Percentiles rank a stretch among this genome's conserved stretches.
phyloP scores from a whole-genome alignment of 2,797 vertebrate genomes.

The Diglossa cyanea region DNA sequence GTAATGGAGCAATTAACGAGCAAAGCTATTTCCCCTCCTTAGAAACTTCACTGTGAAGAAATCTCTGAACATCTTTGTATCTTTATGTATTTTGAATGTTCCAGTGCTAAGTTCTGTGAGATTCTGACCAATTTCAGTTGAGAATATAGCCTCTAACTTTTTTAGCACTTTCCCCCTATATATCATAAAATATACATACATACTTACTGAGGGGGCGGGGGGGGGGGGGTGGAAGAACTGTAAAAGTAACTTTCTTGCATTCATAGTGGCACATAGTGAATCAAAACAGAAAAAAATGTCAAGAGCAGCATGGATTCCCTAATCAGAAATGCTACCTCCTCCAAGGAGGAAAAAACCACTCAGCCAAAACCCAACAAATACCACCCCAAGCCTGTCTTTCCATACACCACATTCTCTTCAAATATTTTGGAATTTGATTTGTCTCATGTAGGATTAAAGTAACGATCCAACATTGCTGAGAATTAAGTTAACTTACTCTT shows the following conservation, averaged over 20 bases:
- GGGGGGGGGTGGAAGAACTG: rapidly evolving
- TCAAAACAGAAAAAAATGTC: background rate
- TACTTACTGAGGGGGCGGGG: rapidly evolving
- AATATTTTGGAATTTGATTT: background rate
- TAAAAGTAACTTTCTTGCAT: background rate
- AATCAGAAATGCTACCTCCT: background rate
- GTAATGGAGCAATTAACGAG: background rate
- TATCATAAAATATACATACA: background rate
- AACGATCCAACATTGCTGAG: background rate
- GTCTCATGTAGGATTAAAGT: background rate
- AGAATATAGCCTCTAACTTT: background rate
- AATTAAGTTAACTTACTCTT: background rate
- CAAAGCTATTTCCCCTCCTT: background rate
- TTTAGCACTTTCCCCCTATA: background rate
- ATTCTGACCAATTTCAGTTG: background rate
- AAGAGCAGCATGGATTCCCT: background rate
- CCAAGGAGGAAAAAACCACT: rapidly evolving
- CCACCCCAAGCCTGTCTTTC: background rate
- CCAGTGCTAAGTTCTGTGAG: background rate
- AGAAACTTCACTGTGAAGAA: background rate
- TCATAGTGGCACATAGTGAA: background rate
- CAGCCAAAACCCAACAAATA: background rate
- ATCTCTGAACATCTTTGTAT: background rate
- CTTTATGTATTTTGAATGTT: background rate
- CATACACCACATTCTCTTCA: background rate